Evolutionary conservation across 2,888 invertebrate species (phyloP).

Genomic region (Fragum fragum): DNA sequence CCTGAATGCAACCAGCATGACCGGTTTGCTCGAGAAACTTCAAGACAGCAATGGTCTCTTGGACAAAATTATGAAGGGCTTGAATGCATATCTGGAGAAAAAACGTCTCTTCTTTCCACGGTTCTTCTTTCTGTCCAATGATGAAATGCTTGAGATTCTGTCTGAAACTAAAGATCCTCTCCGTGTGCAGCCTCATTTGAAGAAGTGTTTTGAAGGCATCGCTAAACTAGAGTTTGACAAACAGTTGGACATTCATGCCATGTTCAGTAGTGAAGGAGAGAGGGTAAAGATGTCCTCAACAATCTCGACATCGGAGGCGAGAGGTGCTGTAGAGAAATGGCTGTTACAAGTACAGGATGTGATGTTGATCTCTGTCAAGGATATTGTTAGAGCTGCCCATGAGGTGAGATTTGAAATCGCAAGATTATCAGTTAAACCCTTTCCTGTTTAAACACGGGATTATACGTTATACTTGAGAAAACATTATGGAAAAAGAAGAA

Average conservation of each 20-base stretch:
- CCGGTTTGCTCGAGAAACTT: constrained; percentile 85
- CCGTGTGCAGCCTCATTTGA: constrained; percentile 87
- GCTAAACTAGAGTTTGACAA: constrained; percentile 94
- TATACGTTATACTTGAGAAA: too few species aligned
- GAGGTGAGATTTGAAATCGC: constrained; percentile 83
- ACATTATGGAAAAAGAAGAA: too few species aligned
- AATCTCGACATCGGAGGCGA: constrained; percentile 93
- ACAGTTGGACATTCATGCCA: constrained; percentile 95
- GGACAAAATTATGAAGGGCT: constrained; percentile 87
- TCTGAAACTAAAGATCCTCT: constrained; percentile 87
- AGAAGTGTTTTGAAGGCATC: constrained; percentile 91
- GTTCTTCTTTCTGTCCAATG: constrained; percentile 87
- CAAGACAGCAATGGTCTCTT: constrained; percentile 85
- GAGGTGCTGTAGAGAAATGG: constrained; percentile 95
- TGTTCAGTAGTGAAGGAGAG: constrained; percentile 94
- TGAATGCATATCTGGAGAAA: constrained; percentile 87
- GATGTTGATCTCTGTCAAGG: constrained; percentile 92
- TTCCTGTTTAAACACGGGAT: too few species aligned
- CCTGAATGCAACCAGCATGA: constrained; percentile 82
- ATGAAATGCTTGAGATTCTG: constrained; percentile 87
- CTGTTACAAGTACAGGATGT: constrained; percentile 93
- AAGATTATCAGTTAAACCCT: too few species aligned
- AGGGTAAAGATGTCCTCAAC: constrained; percentile 91
- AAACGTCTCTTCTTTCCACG: constrained; percentile 87
- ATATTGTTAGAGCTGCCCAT: constrained; percentile 89